Base-by-base conservation (phyloP, 1,140 invertebrate species). In the Pectinophora gossypiella region DNA sequence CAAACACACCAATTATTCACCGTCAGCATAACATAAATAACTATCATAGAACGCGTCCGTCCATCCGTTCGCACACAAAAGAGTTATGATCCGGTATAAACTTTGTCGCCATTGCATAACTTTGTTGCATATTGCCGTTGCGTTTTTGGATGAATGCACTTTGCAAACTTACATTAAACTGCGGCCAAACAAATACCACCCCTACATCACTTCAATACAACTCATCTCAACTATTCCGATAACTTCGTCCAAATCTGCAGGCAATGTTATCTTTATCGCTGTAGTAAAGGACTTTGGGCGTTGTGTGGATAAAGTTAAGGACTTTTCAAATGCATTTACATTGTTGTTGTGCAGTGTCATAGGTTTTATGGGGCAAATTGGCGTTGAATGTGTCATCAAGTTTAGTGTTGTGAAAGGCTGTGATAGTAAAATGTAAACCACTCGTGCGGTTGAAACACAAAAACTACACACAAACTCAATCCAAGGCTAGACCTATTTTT, bases 91-190 rank as follows among this genome's bases (percentile, higher is more conserved):
- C 6, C n/a, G 9, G 27, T 12, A n/a, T n/a, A 32, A 32, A 32
- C 27, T 32, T 32, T 32, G 27, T 32, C 27, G n/a, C 27, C 27
- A 32, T 12, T 32, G 27, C 27, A 32, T 56, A 62, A 69, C 62
- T 65, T 69, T 65, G 62, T 68, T 54, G 20, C 49, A 52, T 19
- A 42, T 58, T 49, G 47, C 56, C 55, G 38, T 20, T 62, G 62
- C 62, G 63, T 69, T 69, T 40, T 56, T 44, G 49, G 43, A 61
- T n/a, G 9, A 32, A 32, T 32, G 27, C 27, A 12, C 27, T 7
- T 51, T 35, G 23, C 44, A 55, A 62, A 57, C 22, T 44, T 38
- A 27, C 27, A 12, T 32, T 32, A 12, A 1, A 32, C 6, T n/a
- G 27, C 27, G 27, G n/a, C 2, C n/a, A 32, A 1, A n/a, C 27